A percentile compares a stretch with the other conserved stretches of the same genome.
Evolutionary conservation across 1,140 invertebrate genomes (phyloP).

Genomic region (Scaptomyza pallida): DNA sequence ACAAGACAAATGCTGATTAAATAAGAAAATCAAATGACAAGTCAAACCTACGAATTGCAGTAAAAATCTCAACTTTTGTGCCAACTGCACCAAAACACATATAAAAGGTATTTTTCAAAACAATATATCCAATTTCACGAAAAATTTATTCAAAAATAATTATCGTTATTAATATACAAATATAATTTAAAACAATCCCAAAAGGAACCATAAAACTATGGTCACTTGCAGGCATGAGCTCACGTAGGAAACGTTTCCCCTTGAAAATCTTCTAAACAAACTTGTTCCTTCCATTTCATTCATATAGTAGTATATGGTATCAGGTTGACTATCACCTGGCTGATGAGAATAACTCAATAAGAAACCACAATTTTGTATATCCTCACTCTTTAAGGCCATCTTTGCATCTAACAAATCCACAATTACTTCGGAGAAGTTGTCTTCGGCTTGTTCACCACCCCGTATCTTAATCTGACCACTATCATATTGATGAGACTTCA

Average conservation of each 20-base stretch:
- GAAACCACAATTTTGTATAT: constrained; percentile 27
- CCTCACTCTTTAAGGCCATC: background rate
- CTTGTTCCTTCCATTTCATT: constrained; percentile 1
- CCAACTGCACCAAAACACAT: no score
- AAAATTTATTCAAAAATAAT: no score
- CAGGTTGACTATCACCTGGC: background rate
- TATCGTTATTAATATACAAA: no score
- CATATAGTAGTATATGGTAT: constrained; percentile 36
- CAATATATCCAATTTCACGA: no score
- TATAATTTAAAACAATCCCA: no score
- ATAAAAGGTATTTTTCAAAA: no score
- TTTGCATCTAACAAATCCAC: constrained; percentile 11
- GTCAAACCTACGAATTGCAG: no score
- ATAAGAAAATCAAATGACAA: no score
- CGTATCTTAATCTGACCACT: constrained; percentile 20
- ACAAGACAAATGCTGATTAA: no score
- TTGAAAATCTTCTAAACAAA: constrained; percentile 47
- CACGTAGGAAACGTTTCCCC: background rate
- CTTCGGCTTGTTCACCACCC: background rate
- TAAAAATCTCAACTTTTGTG: no score
- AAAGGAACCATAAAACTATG: no score
- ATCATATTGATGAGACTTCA: constrained; percentile 11
- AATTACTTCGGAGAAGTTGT: constrained; percentile 18
- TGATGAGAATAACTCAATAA: constrained; percentile 30
- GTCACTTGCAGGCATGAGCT: background rate